These are phyloP conservation scores for Denticeps clupeoides DNA, from an alignment of 2,797 vertebrate species.

Conservation along the genomic window DNA sequence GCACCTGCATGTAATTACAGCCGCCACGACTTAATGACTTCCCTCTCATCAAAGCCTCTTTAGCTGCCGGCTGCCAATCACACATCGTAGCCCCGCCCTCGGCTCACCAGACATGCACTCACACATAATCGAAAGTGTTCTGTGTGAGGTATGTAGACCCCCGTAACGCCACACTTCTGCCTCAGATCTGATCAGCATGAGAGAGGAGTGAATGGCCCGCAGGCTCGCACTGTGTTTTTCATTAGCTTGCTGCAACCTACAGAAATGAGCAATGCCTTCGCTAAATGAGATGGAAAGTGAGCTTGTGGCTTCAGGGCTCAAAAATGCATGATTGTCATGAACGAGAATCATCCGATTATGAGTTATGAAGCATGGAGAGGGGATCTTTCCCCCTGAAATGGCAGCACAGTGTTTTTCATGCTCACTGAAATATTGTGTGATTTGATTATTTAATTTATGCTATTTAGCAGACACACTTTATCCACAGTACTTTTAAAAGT, in stretches of 20 bases:
- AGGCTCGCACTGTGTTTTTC: background rate
- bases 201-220: no score
- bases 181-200: no score
- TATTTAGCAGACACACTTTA: no score
- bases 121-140: slow-evolving; percentile 6
- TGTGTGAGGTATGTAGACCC: no score
- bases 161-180: no score
- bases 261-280: background rate
- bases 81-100: slow-evolving; percentile 10
- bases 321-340: background rate
- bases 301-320: background rate
- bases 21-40: slow-evolving; percentile 36
- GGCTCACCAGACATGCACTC: background rate
- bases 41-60: slow-evolving; percentile 34
- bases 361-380: background rate
- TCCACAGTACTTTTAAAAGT: no score
- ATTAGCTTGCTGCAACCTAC: background rate
- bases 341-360: background rate
- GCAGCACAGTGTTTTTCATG: background rate
- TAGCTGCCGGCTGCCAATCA: slow-evolving; percentile 31
- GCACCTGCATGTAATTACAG: slow-evolving; percentile 55
- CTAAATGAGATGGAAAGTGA: accelerated
- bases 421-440: no score
- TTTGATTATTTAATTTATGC: no score
- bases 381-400: background rate